phyloP scores from a whole-genome alignment of 1,140 invertebrate genomes.

The Gryon sp. region DNA sequence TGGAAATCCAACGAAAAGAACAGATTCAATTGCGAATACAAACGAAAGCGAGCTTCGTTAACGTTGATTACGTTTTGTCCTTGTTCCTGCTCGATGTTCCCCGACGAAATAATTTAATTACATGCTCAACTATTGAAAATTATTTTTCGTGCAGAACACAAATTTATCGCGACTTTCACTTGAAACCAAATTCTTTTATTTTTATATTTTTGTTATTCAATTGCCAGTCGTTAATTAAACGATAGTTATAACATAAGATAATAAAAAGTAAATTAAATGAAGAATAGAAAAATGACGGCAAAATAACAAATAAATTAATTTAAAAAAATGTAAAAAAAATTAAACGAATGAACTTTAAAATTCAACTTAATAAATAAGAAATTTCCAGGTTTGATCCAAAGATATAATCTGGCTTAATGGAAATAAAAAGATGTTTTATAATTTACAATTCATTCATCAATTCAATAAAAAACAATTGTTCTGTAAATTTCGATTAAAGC shows the following conservation, averaged over 20 bases:
- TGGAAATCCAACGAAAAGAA: constrained; percentile 59
- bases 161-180: constrained; percentile 58
- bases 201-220: constrained; percentile 3
- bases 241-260: background rate
- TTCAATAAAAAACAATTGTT: too few species aligned
- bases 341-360: too few species aligned
- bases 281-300: background rate
- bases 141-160: constrained; percentile 52
- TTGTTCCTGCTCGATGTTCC: constrained; percentile 46
- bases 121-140: constrained; percentile 64
- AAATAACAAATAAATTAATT: constrained; percentile 7
- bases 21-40: constrained; percentile 65
- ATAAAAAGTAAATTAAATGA: too few species aligned
- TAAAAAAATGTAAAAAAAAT: too few species aligned
- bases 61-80: constrained; percentile 64
- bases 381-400: too few species aligned
- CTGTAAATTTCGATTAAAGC: too few species aligned
- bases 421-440: too few species aligned
- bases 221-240: constrained; percentile 21
- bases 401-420: too few species aligned
- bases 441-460: too few species aligned
- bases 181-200: constrained; percentile 24
- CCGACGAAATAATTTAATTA: constrained; percentile 64
- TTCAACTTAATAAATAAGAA: too few species aligned
- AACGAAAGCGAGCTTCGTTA: constrained; percentile 66